Evolutionary conservation across 1,140 invertebrate genomes (phyloP), one percentile per base, ranked within the genome.

Genomic region (Gryon sp.): DNA sequence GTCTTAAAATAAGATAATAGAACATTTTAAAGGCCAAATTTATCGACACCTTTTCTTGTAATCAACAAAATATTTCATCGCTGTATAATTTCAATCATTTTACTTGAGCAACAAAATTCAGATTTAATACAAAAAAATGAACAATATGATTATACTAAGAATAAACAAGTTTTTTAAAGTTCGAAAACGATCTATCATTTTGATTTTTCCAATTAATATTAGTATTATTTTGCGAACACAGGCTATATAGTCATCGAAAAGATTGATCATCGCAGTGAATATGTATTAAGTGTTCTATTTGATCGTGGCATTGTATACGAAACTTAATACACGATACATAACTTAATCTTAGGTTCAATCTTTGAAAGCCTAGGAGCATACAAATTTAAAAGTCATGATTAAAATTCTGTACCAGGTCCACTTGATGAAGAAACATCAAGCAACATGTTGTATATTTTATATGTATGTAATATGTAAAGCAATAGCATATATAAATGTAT

Each of bases 301-400:
- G 24, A 63, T 52, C 26, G 16, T 63, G 46, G 30, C 50, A 40
- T 40, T 63, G 46, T 52, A 32, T 52, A 50, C 60, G 45, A 63
- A 63, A 63, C 36, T 52, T 63, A 41, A 63, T 52, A 63, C 46
- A 43, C 38, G 60, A 41, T 63, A 46, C 59, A 63, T 53, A 65
- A 53, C 41, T 46, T 60, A 46, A 60, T 65, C 60, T 65, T 43
- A 43, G 46, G 12, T 6, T 65, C 14, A 15, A 65, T 65, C 48
- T 53, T n/a, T n/a, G 14, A 34, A 65, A 40, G 48, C 8, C 48
- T 65, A 65, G 48, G 14, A 65, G 60, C 36, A 34, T 65, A 65
- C 16, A 40, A 65, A 65, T 53, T 34, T 43, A 65, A 63, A 53
- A 65, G 60, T 65, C 60, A 65, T 65, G 60, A 65, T 65, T 65